Evolutionary conservation across 2,888 invertebrate species (phyloP), one percentile per base, ranked within the genome.

Genomic region (Sclerodermus sp.): DNA sequence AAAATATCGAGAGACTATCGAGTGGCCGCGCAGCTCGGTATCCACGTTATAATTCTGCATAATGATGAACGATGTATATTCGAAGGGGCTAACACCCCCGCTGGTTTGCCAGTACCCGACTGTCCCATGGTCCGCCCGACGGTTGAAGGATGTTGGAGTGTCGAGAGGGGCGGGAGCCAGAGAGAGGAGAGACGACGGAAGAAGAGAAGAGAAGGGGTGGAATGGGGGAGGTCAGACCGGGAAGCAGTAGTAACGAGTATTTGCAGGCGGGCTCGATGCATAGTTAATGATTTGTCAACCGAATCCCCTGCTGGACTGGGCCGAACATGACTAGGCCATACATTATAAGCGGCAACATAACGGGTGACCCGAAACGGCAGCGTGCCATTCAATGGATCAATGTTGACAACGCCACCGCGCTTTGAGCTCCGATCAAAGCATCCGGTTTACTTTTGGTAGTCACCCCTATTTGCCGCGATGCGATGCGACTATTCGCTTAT

Each of bases 281-380:
- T 77, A 76, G 77, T 76, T 77, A 76, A 77, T 77, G 77, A 77
- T 77, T 76, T 76, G 77, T 77, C 77, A 77, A 77, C 75, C 61
- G 55, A 71, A 67, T 65, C 67, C 66, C 66, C 70, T 60, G 57
- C 67, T 69, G 66, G 68, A 69, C 66, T 68, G 63, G 65, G 66
- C 65, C 67, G 61, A 67, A 69, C 68, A 70, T 68, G 69, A 74
- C 75, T 72, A 70, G 71, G 69, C 68, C 72, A 71, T 74, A 69
- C 70, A 71, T 76, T 74, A 76, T 75, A 71, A 71, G 70, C 65
- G 62, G 61, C 62, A 47, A 61, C 59, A 55, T 68, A 70, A 56
- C 63, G 69, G 67, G 62, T 67, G 68, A 55, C 50, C 47, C 56
- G 38, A 40, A 41, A 53, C 47, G 29, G 45, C 41, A 39, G 46